Evolutionary conservation across 2,888 invertebrate genomes (phyloP), one percentile per base, ranked within the genome.

Genomic region (Epistrophe eligans): DNA sequence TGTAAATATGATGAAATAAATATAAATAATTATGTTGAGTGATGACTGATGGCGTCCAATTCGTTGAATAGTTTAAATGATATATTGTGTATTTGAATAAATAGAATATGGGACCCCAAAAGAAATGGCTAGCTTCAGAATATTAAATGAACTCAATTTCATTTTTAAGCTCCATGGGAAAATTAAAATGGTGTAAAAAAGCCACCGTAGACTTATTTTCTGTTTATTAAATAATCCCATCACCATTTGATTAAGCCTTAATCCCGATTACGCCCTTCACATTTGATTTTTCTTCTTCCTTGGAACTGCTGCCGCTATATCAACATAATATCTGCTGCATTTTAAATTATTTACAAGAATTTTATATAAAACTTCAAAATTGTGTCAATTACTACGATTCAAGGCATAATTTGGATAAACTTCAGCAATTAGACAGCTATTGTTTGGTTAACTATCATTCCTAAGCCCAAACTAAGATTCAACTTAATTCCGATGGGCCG

Each of bases 361-460:
- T n/a, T 48, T 17, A 5, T 32, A 28, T 28, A 15, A 19, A 50
- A 10, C 50, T 15, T 50, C 50, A 67, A 50, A 50, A 67, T 35
- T 38, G 19, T 50, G 50, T 67, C 67, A 67, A 67, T 67, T 67
- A 67, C 19, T 45, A 11, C 15, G 24, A 40, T 62, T 62, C 62
- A 45, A 67, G 67, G 5, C 13, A 28, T 38, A 50, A 50, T 50
- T 67, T 67, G 35, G 35, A 67, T 50, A 67, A 67, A 67, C 35
- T 67, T 67, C 50, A 50, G 15, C 50, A 67, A 67, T 67, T 67
- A 67, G 35, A 43, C 17, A 35, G 13, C 67, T 38, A 50, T 67
- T 67, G 50, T 67, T 67, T 19, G 15, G 1, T 5, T 38, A 38
- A 50, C 50, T 19, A 50, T 67, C 67, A 67, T 67, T 32, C 38